Base-by-base conservation (phyloP, 2,113 vertebrate species). In the Grallaria varia region DNA sequence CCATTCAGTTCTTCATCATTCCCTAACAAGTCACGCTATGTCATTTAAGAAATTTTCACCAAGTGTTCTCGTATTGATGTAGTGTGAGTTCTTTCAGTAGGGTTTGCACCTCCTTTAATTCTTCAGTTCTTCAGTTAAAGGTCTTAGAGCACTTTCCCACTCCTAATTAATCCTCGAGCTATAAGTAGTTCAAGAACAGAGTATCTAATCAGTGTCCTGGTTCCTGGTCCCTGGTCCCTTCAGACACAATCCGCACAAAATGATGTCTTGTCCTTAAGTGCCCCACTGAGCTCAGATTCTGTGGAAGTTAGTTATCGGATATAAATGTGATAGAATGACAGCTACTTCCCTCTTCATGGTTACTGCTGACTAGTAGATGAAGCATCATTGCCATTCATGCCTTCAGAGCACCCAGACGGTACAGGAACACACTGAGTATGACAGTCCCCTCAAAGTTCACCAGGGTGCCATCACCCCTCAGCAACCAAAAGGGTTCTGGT, bases 141-240 rank as follows among this genome's bases (percentile, higher is more conserved):
- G 62, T 93, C 81, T 95, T 89, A 40, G 81, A 95, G 69, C 60
- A 76, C 28, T 84, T 91, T 79, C 40, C 35, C 47, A 91, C 37
- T 91, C 69, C 91, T 96, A 92, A 91, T 95, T 97, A 95, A 95
- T 75, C 60, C 45, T 87, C 0, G 0, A 84, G 53, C 85, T 92
- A 27, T 72, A 97, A 94, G 89, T 96, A 94, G 87, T 93, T 92
- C 96, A 96, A 91, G 87, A 96, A 37, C 87, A 94, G 60, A 81
- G 49, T 30, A 58, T 50, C 69, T 91, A 49, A 62, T 81, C 69
- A 30, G 66, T 81, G 96, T 56, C 93, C 93, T 91, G 53, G 53
- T 95, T 97, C 56, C 62, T 62, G 40, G 66, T 96, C 89, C 77
- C 87, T 73, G 73, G 40, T 42, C 40, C 40, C n/a, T n/a, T n/a